phyloP scores from a whole-genome alignment of 2,888 invertebrate genomes.

The Clivina fossor region DNA sequence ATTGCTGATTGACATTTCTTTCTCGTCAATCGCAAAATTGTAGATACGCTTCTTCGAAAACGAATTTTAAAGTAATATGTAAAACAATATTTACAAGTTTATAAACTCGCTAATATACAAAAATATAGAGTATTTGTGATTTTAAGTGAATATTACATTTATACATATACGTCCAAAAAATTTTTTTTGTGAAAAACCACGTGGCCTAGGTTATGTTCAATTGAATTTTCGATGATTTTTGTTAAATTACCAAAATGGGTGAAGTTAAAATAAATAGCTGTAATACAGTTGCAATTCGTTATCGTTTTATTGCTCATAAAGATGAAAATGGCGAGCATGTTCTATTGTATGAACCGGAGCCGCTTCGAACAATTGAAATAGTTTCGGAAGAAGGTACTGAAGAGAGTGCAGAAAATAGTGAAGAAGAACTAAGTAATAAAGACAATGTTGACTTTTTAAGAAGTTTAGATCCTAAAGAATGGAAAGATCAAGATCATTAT shows the following conservation, averaged over 20 bases:
- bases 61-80: no score
- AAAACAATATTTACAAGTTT: no score
- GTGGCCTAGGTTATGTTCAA: slow-evolving; percentile 40
- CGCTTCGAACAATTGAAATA: slow-evolving; percentile 47
- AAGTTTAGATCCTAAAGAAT: slow-evolving; percentile 91
- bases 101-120: no score
- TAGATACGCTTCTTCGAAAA: no score
- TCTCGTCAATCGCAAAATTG: slow-evolving; percentile 6
- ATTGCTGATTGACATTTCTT: slow-evolving; percentile 10
- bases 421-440: slow-evolving; percentile 52
- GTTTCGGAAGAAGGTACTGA: slow-evolving; percentile 35
- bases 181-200: slow-evolving; percentile 19
- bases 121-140: no score
- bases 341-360: slow-evolving; percentile 48
- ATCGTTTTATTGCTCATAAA: slow-evolving; percentile 48
- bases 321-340: slow-evolving; percentile 45
- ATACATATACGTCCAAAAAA: slow-evolving; percentile 12
- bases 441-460: slow-evolving; percentile 80
- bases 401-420: slow-evolving; percentile 37
- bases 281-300: slow-evolving; percentile 49
- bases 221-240: slow-evolving; percentile 7
- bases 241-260: slow-evolving; percentile 44
- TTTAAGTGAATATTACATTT: no score
- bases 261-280: slow-evolving; percentile 48
- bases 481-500: slow-evolving; percentile 98